Percentiles rank a stretch among this genome's conserved stretches.
Conservation (phyloP, 2,797 vertebrate species). For the Oreortyx pictus region DNA sequence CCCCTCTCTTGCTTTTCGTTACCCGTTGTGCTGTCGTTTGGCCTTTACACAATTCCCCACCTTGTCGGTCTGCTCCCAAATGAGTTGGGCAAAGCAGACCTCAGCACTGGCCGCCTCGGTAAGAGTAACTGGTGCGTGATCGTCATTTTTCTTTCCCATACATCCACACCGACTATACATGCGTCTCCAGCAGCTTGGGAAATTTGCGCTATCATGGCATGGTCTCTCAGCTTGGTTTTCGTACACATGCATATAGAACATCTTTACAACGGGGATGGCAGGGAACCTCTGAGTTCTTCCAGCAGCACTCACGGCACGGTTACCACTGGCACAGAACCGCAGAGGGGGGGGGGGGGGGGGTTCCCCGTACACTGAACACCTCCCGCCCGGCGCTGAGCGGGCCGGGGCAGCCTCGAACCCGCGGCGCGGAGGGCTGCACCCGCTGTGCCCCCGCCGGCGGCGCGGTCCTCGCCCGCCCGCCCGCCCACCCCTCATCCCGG, state of each 20-base stretch:
- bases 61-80: neutral
- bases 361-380: neutral
- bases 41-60: neutral
- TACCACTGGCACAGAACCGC: neutral
- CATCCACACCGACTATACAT: accelerated
- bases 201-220: accelerated
- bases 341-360: neutral
- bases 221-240: neutral
- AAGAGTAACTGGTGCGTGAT: accelerated
- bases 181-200: neutral
- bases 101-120: accelerated
- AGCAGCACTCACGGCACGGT: neutral
- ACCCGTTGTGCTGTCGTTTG: neutral
- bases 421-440: no score
- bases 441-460: no score
- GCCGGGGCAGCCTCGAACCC: no score
- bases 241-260: neutral
- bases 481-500: neutral
- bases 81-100: neutral
- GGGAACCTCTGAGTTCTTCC: neutral
- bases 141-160: neutral
- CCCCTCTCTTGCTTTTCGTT: accelerated
- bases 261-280: neutral
- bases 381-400: neutral
- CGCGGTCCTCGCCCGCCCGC: neutral